Base-by-base conservation (phyloP, 2,888 invertebrate species). In the Therioaphis trifolii region DNA sequence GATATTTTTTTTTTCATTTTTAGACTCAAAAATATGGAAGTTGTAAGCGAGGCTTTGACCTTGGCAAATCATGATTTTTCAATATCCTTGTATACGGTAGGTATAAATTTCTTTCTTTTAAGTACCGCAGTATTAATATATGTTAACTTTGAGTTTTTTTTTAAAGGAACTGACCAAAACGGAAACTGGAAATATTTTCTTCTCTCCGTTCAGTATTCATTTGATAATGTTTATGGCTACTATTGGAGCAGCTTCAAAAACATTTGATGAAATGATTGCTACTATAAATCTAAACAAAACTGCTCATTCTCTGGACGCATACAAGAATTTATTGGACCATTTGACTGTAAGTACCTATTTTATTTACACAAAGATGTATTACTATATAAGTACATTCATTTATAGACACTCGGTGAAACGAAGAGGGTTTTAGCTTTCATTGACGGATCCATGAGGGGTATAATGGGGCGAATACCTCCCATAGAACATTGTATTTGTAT, bases 131-230 rank as follows among this genome's bases (percentile, higher is more conserved):
- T n/a, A n/a, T n/a, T n/a, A n/a, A n/a, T n/a, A n/a, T n/a, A n/a
- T n/a, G n/a, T n/a, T 63, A 9, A 9, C 18, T 9, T 5, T 35
- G 7, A 35, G 7, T 35, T 12, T 15, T 78, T 49, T 24, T 35
- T 35, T 52, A 12, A 11, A 82, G 82, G 61, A 82, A 74, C 18
- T 74, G 58, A 40, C 80, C 68, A 82, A 72, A 55, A 74, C 29
- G 9, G 66, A 80, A 15, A 55, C 12, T n/a, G 77, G 82, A 18
- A 86, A 86, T 84, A 27, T 86, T 71, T 85, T 87, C 90, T 89
- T 90, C 27, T 91, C 91, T 5, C 91, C 91, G 1, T 86, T 91
- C 35, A 91, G 91, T 15, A 90, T 90, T 0, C 90, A 91, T 86
- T 88, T 89, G 86, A 87, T 90, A 43, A 86, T 91, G 85, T 90